phyloP scores from a whole-genome alignment of 2,797 vertebrate genomes.

The Aulostomus chinensis region DNA sequence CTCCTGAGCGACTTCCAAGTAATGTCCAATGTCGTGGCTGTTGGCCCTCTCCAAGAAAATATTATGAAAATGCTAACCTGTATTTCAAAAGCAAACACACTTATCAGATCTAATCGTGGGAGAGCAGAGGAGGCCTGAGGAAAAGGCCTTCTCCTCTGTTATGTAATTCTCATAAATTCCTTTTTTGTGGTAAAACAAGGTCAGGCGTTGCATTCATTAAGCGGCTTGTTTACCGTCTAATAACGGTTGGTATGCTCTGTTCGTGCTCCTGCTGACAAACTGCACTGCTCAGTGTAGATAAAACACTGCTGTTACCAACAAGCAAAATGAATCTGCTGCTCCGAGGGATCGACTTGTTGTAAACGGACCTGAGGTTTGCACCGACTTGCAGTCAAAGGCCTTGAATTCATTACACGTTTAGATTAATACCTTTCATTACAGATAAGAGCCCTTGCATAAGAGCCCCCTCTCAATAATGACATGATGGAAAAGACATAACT shows the following conservation, averaged over 20 bases:
- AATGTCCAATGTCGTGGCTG: conserved; percentile 23
- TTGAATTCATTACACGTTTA: conserved; percentile 54
- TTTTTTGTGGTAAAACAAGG: conserved; percentile 19
- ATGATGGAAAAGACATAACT: conserved; percentile 1
- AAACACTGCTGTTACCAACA: conserved; percentile 39
- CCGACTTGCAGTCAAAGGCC: conserved; percentile 47
- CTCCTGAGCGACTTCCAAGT: conserved; percentile 9
- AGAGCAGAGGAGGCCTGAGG: conserved; percentile 7
- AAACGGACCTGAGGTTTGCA: conserved; percentile 60
- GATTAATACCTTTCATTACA: conserved; percentile 72
- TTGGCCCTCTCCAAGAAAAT: conserved; percentile 25
- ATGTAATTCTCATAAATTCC: conserved; percentile 35
- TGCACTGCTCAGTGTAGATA: conserved; percentile 25
- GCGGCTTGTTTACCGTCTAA: conserved; percentile 16
- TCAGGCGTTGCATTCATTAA: conserved; percentile 5
- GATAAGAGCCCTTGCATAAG: conserved; percentile 35
- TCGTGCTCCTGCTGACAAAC: conserved; percentile 20
- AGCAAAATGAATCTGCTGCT: conserved; percentile 45
- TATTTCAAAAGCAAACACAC: conserved; percentile 43
- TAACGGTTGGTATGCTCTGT: conserved; percentile 4
- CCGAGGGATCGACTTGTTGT: conserved; percentile 35
- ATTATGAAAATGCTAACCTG: conserved; percentile 49
- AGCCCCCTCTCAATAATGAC: conserved; percentile 20
- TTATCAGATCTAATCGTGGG: conserved; percentile 48
- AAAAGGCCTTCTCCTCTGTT: conserved; percentile 15